phyloP scores from a whole-genome alignment of 2,113 vertebrate genomes.

The Brachypteracias leptosomus region DNA sequence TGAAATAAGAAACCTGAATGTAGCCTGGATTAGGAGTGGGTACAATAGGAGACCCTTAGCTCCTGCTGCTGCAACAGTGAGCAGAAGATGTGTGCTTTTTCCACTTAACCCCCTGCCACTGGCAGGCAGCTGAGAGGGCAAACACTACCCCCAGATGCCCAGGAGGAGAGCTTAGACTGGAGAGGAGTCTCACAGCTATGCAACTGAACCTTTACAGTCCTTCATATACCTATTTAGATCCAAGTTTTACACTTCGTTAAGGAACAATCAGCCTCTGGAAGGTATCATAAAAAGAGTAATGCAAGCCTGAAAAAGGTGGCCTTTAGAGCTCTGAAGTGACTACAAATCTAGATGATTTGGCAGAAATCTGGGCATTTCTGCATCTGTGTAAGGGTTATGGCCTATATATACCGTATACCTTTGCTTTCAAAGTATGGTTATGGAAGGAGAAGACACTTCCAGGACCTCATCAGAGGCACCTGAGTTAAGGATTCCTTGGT shows the following conservation, averaged over 20 bases:
- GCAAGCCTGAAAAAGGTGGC: neutral
- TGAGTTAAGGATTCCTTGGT: neutral
- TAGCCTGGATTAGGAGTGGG: neutral
- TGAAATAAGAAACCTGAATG: constrained; percentile 28
- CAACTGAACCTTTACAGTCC: neutral
- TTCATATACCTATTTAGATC: neutral
- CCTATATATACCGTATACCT: neutral
- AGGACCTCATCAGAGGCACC: neutral
- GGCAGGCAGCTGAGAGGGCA: neutral
- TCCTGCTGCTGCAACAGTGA: neutral
- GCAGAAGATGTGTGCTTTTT: neutral
- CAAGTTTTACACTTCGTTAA: neutral
- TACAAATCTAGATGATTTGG: neutral
- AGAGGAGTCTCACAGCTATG: neutral
- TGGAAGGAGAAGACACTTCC: neutral
- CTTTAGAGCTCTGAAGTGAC: neutral
- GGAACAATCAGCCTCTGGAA: neutral
- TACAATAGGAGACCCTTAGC: constrained; percentile 7
- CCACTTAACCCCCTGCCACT: neutral
- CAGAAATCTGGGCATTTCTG: neutral
- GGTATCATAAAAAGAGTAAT: neutral
- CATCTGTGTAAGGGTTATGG: neutral
- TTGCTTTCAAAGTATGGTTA: neutral
- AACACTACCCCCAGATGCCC: neutral
- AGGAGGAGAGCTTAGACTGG: neutral